phyloP scores from a whole-genome alignment of 2,797 vertebrate genomes.

The Esox lucius region DNA sequence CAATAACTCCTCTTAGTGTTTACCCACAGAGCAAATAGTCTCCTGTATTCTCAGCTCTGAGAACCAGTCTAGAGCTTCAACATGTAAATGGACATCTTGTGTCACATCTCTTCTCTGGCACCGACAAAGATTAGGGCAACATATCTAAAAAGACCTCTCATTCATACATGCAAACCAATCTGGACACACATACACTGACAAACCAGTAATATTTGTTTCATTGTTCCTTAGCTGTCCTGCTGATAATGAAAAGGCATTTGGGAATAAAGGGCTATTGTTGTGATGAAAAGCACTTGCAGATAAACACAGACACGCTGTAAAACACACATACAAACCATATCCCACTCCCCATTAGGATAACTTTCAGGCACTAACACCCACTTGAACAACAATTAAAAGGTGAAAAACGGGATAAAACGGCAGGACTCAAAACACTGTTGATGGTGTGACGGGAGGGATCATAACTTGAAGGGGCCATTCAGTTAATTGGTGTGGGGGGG shows the following conservation, averaged over 20 bases:
- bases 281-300: constrained; percentile 39
- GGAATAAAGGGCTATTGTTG: constrained; percentile 16
- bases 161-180: constrained; percentile 8
- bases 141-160: constrained; percentile 11
- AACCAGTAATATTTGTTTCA: constrained; percentile 30
- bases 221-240: constrained; percentile 39
- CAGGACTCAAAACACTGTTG: constrained; percentile 54
- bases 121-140: constrained; percentile 11
- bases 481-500: constrained; percentile 28
- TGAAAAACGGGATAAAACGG: constrained; percentile 41
- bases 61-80: constrained; percentile 7
- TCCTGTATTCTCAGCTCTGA: constrained; percentile 16
- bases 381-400: constrained; percentile 43
- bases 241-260: constrained; percentile 34
- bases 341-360: constrained; percentile 16
- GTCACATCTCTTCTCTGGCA: not conserved
- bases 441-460: constrained; percentile 51
- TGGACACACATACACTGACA: constrained; percentile 34
- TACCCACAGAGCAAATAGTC: constrained; percentile 24
- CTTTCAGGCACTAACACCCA: constrained; percentile 36
- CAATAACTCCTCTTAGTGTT: constrained; percentile 38
- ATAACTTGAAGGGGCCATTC: constrained; percentile 40
- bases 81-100: not conserved
- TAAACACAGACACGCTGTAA: constrained; percentile 16
- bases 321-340: constrained; percentile 29